These are phyloP conservation scores for Leptosomus discolor DNA, from an alignment of 2,113 vertebrate genomes.

Conservation along the genomic window DNA sequence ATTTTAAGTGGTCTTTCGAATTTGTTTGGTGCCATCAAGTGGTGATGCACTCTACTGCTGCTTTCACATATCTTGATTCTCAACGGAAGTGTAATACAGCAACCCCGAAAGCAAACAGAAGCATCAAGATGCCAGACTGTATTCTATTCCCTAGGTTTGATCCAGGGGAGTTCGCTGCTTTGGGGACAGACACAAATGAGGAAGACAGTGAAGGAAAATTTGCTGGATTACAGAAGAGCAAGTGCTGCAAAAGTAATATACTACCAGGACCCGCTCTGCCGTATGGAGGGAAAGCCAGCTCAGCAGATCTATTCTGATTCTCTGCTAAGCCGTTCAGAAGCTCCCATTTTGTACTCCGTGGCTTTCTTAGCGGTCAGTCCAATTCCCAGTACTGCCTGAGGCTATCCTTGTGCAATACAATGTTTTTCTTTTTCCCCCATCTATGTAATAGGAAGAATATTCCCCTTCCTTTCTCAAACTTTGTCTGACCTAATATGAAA, in stretches of 20 bases:
- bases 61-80: not conserved
- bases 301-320: not conserved
- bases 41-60: not conserved
- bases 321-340: not conserved
- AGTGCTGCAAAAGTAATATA: not conserved
- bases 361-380: not conserved
- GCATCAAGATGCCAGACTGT: not conserved
- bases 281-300: not conserved
- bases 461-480: not conserved
- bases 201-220: not conserved
- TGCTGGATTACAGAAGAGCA: not conserved
- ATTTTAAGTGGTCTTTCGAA: not conserved
- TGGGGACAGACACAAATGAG: not conserved
- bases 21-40: slow-evolving; percentile 36
- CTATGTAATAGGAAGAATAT: not conserved
- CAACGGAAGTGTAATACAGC: not conserved
- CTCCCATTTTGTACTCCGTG: not conserved
- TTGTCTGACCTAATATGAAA: not conserved
- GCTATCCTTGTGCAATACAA: not conserved
- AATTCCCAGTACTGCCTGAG: not conserved
- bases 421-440: not conserved
- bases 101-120: not conserved
- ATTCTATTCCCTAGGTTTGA: not conserved
- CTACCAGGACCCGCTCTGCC: not conserved
- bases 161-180: not conserved